Percentiles rank a stretch among this genome's conserved stretches.
Evolutionary conservation across 2,888 invertebrate species (phyloP).

Genomic region (Autographa gamma): DNA sequence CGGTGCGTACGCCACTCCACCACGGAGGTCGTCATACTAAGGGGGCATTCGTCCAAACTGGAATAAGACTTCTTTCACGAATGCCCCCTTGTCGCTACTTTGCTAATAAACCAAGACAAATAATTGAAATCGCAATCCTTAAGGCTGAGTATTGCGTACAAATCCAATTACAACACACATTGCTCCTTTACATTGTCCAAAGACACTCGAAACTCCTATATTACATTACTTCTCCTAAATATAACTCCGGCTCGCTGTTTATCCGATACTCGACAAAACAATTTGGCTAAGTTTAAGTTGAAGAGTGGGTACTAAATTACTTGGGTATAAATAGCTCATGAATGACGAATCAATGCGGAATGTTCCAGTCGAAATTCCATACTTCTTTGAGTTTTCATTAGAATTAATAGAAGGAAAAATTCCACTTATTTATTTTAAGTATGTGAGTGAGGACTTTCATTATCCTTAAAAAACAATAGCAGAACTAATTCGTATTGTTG

Average conservation of each 20-base stretch:
- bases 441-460: too few relatives aligned
- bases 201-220: not conserved
- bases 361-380: too few relatives aligned
- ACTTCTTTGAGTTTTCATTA: too few relatives aligned
- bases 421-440: too few relatives aligned
- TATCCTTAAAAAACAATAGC: too few relatives aligned
- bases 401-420: too few relatives aligned
- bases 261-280: slow-evolving; percentile 2
- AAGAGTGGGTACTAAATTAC: not conserved
- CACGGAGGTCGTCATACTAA: too few relatives aligned
- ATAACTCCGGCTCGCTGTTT: not conserved
- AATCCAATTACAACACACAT: not conserved
- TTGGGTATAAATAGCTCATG: not conserved
- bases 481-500: too few relatives aligned
- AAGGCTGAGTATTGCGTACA: not conserved
- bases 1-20: too few relatives aligned
- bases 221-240: slow-evolving; percentile 1
- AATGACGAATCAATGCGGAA: not conserved
- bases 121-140: not conserved
- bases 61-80: too few relatives aligned
- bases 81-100: too few relatives aligned
- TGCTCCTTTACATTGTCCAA: not conserved
- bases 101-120: not conserved
- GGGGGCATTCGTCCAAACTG: too few relatives aligned
- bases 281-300: slow-evolving; percentile 2